Percentiles rank a stretch among this genome's conserved stretches.
These are phyloP conservation scores for Pandemis cinnamomeana DNA, from an alignment of 2,888 invertebrate species.

Conservation along the genomic window DNA sequence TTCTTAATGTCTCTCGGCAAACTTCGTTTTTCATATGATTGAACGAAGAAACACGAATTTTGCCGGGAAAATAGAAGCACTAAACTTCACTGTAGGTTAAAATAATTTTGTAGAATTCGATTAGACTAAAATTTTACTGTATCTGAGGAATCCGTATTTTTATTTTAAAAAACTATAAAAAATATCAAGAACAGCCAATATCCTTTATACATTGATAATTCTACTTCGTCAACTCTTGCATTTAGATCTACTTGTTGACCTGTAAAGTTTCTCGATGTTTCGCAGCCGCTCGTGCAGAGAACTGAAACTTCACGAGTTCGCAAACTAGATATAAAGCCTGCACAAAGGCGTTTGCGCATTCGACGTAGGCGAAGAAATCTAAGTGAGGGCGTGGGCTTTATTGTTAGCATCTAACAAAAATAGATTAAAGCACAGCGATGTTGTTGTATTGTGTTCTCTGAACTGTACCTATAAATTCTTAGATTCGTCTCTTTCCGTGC, in stretches of 20 bases:
- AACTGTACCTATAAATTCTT: conserved; percentile 9
- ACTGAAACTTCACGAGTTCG: conserved; percentile 27
- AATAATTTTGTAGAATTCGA: too few relatives aligned
- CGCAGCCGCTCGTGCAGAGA: conserved; percentile 7
- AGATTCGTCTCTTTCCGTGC: conserved; percentile 6
- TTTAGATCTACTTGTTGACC: conserved; percentile 28
- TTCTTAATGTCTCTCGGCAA: too few relatives aligned
- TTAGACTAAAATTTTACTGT: too few relatives aligned
- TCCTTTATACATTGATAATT: neutral
- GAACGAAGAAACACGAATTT: too few relatives aligned
- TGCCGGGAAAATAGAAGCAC: too few relatives aligned
- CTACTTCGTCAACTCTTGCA: conserved; percentile 7
- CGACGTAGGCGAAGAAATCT: conserved; percentile 35
- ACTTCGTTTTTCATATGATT: too few relatives aligned
- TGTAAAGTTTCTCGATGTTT: conserved; percentile 28
- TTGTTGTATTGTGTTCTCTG: conserved; percentile 1
- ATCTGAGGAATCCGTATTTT: too few relatives aligned
- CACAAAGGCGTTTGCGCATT: conserved; percentile 27
- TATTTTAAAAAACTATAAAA: neutral
- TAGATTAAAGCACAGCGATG: conserved; percentile 23
- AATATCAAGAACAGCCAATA: neutral
- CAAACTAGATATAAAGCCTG: conserved; percentile 23
- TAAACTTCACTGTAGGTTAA: too few relatives aligned
- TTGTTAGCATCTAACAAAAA: conserved; percentile 17
- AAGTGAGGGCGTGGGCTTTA: conserved; percentile 31